Evolutionary conservation across 2,888 invertebrate species (phyloP).

Genomic region (Ctena decussata): DNA sequence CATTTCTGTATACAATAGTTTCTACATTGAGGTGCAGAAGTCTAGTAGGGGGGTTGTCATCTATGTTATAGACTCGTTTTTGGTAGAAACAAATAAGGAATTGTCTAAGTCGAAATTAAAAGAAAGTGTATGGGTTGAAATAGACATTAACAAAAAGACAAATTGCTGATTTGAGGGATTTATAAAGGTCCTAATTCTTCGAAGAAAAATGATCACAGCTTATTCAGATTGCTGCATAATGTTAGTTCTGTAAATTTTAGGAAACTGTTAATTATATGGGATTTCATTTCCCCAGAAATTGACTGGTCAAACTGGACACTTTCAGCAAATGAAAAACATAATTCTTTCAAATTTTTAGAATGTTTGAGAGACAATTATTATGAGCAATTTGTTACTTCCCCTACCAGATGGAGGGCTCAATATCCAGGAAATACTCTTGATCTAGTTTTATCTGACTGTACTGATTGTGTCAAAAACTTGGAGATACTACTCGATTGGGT

Average conservation of each 20-base stretch:
- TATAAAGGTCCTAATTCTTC: background rate
- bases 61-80: background rate
- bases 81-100: background rate
- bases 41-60: background rate
- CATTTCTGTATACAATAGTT: background rate
- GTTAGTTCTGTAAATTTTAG: background rate
- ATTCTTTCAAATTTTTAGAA: constrained; percentile 17
- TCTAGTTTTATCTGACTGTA: background rate
- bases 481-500: background rate
- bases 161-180: background rate
- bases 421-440: background rate
- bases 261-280: background rate
- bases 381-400: background rate
- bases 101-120: background rate
- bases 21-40: background rate
- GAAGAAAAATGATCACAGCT: background rate
- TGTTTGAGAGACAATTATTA: constrained; percentile 5
- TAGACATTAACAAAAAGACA: background rate
- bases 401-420: background rate
- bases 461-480: background rate
- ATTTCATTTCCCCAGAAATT: constrained; percentile 23
- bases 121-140: background rate
- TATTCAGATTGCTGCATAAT: background rate
- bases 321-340: background rate
- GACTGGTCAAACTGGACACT: constrained; percentile 10